Evolutionary conservation across 2,888 invertebrate genomes (phyloP), one percentile per base, ranked within the genome.

Genomic region (Sussaba pulchella): DNA sequence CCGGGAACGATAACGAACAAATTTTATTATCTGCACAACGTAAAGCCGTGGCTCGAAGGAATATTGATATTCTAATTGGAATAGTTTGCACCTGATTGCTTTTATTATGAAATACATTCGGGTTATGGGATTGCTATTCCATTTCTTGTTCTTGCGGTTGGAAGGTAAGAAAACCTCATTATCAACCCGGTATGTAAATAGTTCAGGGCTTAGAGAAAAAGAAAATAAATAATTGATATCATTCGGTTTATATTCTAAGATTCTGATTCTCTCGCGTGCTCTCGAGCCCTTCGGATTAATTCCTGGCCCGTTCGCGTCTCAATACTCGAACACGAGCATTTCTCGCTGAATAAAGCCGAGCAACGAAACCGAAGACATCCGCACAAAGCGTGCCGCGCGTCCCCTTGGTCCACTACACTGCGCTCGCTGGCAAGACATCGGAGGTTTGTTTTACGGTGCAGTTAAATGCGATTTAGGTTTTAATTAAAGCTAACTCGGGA

Each of bases 401-500:
- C n/a, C 81, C 71, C 82, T 82, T 83, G 84, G 84, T 85, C 47
- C 59, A 50, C 67, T 36, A 17, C 57, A 12, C 83, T 82, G n/a
- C n/a, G 82, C 31, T 36, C 14, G 82, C 84, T 84, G 83, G 87
- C 86, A 83, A 87, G 87, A 86, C 87, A 88, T 89, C 87, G 84
- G n/a, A n/a, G 87, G 84, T 86, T 87, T 88, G 87, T 89, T 90
- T 89, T 88, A 89, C 85, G 86, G 85, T 84, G 87, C 85, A 85
- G 86, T 89, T 89, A 89, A 89, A 88, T 88, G 86, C 88, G 86
- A 90, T 89, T 89, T 87, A 87, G 87, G 85, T 89, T 90, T 89
- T 90, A 90, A 89, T 89, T 89, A 88, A 88, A 88, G 83, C 86
- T 88, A 87, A 87, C 87, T 86, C 83, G n/a, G 83, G 75, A 50